Conservation (phyloP, 2,113 vertebrate species). For the Guaruba guarouba region DNA sequence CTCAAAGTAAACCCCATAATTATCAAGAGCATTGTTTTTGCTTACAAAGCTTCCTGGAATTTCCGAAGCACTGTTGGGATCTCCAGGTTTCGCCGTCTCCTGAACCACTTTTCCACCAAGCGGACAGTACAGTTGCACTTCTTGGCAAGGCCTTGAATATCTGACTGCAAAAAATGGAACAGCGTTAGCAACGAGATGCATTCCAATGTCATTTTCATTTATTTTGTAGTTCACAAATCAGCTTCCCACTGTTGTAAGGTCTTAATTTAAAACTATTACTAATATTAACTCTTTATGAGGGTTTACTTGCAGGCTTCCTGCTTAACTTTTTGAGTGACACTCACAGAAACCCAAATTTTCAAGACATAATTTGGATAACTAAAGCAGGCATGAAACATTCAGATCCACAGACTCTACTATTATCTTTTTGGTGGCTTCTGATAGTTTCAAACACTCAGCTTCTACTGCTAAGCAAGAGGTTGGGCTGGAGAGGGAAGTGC, state of each 20-base stretch:
- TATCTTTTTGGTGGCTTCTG: not conserved
- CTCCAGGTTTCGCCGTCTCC: slow-evolving; percentile 83
- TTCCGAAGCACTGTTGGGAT: slow-evolving; percentile 87
- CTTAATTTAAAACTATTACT: not conserved
- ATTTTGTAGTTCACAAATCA: not conserved
- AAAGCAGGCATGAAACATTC: not conserved
- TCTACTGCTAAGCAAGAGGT: not conserved
- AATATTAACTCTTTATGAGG: not conserved
- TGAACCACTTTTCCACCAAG: slow-evolving; percentile 91
- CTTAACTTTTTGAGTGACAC: not conserved
- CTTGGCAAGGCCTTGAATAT: slow-evolving; percentile 87
- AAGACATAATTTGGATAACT: not conserved
- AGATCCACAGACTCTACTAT: not conserved
- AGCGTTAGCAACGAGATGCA: not conserved
- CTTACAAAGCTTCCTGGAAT: slow-evolving; percentile 92
- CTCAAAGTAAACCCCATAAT: not conserved
- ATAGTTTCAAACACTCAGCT: not conserved
- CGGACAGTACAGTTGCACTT: slow-evolving; percentile 83
- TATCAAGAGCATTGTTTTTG: not conserved
- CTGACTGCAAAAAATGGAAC: slow-evolving; percentile 72
- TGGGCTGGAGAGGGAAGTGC: not conserved
- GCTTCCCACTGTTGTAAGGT: not conserved
- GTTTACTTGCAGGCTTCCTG: not conserved
- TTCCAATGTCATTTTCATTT: not conserved
- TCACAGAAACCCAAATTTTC: not conserved